phyloP scores from a whole-genome alignment of 2,888 invertebrate species.

The Calliopum simillimum region DNA sequence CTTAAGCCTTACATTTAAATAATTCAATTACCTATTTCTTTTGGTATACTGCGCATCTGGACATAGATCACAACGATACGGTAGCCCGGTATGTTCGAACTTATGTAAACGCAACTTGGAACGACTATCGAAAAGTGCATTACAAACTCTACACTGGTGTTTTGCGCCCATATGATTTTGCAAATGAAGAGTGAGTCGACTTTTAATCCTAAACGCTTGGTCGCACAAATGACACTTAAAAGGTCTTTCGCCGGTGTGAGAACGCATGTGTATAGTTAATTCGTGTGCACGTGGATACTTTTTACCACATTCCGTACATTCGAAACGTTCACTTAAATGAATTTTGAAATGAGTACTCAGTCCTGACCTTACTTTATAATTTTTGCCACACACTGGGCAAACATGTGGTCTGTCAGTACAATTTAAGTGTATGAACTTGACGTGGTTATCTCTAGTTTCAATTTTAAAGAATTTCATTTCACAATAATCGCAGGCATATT shows the following conservation, averaged over 20 bases:
- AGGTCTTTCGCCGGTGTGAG: conserved; percentile 39
- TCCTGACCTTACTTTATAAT: conserved; percentile 6
- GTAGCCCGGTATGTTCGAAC: conserved; percentile 42
- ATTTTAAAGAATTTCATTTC: conserved; percentile 23
- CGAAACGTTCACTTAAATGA: conserved; percentile 32
- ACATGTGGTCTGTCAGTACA: not conserved
- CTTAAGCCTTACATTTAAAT: too few species aligned
- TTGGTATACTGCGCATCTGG: not conserved
- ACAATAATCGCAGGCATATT: conserved; percentile 28
- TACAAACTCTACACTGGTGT: conserved; percentile 38
- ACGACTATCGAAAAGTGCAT: conserved; percentile 36
- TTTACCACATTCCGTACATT: conserved; percentile 38
- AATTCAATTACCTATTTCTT: not conserved
- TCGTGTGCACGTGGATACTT: conserved; percentile 38
- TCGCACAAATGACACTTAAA: conserved; percentile 42
- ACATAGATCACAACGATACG: conserved; percentile 18
- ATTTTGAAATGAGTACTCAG: conserved; percentile 37
- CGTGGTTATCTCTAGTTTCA: not conserved
- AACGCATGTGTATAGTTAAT: conserved; percentile 35
- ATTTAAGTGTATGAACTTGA: not conserved
- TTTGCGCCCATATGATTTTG: conserved; percentile 40
- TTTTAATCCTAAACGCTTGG: conserved; percentile 41
- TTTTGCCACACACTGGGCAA: not conserved
- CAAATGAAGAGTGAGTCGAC: conserved; percentile 42
- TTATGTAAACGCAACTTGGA: conserved; percentile 36